Conservation (phyloP, 2,888 invertebrate genomes). For the Cheilosia impressa region DNA sequence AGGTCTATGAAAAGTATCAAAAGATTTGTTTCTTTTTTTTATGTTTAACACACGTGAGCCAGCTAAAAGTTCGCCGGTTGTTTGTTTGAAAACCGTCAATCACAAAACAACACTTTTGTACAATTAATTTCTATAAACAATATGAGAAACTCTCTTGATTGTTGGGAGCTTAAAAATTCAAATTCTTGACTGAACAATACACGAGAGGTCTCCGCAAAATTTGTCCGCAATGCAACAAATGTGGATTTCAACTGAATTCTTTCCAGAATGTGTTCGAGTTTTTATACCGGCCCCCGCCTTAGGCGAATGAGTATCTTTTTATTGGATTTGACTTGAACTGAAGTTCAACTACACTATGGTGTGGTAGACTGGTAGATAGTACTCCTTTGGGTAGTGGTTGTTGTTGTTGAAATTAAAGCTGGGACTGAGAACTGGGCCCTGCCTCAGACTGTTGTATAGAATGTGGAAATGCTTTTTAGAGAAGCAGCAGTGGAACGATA, state of each 20-base stretch:
- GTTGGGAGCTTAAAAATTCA: conserved; percentile 27
- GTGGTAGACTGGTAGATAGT: conserved; percentile 16
- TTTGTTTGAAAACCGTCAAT: conserved; percentile 30
- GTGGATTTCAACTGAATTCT: conserved; percentile 81
- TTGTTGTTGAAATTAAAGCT: too few relatives aligned
- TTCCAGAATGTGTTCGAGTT: conserved; percentile 66
- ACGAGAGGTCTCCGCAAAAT: conserved; percentile 77
- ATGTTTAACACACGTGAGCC: conserved; percentile 49
- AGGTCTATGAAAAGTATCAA: conserved; percentile 2
- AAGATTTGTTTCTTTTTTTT: not conserved
- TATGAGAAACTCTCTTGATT: conserved; percentile 36
- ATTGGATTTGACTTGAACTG: conserved; percentile 43
- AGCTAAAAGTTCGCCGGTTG: conserved; percentile 21
- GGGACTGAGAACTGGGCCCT: too few relatives aligned
- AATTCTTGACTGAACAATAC: conserved; percentile 60
- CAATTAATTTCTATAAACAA: conserved; percentile 25
- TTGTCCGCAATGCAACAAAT: conserved; percentile 83
- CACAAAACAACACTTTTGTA: conserved; percentile 58
- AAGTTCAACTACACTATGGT: conserved; percentile 40
- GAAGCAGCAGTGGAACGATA: conserved; percentile 7
- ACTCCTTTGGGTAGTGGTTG: not conserved
- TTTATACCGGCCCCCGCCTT: conserved; percentile 69
- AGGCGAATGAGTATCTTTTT: conserved; percentile 33
- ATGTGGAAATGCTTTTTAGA: not conserved
- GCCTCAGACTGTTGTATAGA: not conserved